Conservation (phyloP, 2,113 vertebrate genomes). For the Hypocryptadius cinnamomeus region DNA sequence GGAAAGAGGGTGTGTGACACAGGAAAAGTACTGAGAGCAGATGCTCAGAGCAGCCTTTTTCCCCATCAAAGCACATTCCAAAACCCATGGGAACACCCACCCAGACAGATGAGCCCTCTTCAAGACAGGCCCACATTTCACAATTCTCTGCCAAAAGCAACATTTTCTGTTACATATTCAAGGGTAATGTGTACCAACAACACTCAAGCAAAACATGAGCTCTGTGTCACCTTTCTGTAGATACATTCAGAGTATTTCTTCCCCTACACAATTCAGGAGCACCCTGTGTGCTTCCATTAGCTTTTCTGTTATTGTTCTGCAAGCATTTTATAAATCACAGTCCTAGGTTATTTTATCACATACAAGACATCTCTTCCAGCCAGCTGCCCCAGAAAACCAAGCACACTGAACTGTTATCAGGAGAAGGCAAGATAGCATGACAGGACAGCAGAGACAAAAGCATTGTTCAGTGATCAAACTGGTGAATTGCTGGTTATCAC, state of each 20-base stretch:
- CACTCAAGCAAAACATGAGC: background rate
- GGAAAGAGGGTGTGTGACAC: background rate
- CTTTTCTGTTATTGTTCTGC: background rate
- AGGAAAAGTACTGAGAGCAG: background rate
- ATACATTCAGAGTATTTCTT: background rate
- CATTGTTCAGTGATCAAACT: background rate
- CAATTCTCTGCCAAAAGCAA: background rate
- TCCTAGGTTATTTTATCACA: background rate
- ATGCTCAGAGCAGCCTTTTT: background rate
- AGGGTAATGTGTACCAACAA: background rate
- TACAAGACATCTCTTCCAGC: background rate
- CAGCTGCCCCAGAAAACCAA: background rate
- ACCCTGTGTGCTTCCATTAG: background rate
- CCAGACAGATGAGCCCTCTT: background rate
- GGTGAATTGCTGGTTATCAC: background rate
- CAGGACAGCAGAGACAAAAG: slow-evolving; percentile 31
- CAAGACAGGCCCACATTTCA: background rate
- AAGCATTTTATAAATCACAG: background rate
- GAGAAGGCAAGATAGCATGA: background rate
- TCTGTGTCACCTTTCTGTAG: background rate
- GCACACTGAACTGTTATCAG: background rate
- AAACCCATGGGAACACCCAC: background rate
- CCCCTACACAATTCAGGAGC: background rate
- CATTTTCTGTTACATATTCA: background rate
- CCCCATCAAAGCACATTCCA: background rate